Base-by-base conservation (phyloP, 2,888 invertebrate genomes). In the Thecophora atra region DNA sequence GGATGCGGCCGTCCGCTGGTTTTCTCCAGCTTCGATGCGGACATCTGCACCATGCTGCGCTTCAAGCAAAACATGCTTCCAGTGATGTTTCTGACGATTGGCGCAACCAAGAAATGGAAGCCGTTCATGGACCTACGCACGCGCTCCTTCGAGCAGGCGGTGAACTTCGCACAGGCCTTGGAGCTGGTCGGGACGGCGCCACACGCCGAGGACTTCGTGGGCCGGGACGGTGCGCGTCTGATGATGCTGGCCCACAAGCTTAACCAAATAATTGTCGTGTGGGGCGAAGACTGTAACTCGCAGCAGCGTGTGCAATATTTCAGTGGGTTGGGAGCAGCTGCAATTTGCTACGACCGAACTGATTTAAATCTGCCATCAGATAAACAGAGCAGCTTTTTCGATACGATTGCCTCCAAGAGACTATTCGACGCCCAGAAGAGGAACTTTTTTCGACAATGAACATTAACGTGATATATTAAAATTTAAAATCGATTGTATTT, bases 11-110 rank as follows among this genome's bases (percentile, higher is more conserved):
- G 99, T 21, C 92, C 94, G 73, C 92, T 99, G 71, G 92, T 99
- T 70, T 94, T 99, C 83, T 96, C 97, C 0, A 95, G 95, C 80
- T 99, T 99, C 87, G 96, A 98, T 87, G 97, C 98, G 0, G 98
- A 99, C 83, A 93, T 98, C 79, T 98, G 98, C 84, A 91, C 94
- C 5, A 94, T 98, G 95, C 90, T 98, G 77, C 91, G 95, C 30
- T 87, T 94, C 79, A 99, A 99, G 84, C 99, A 99, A 88, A 99
- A 98, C 87, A 92, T 93, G 80, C 98, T 97, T 85, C 99, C 99
- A 0, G 95, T 98, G 15, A 91, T 99, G 89, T 98, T 99, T 85
- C 88, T 99, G 75, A 84, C 84, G 1, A 81, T 81, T 78, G 85
- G 85, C 30, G 79, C 83, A 77, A 85, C 85, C 19, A 80, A 79